These are phyloP conservation scores for Thalassoma bifasciatum DNA, from an alignment of 2,113 vertebrate species.

Conservation along the genomic window DNA sequence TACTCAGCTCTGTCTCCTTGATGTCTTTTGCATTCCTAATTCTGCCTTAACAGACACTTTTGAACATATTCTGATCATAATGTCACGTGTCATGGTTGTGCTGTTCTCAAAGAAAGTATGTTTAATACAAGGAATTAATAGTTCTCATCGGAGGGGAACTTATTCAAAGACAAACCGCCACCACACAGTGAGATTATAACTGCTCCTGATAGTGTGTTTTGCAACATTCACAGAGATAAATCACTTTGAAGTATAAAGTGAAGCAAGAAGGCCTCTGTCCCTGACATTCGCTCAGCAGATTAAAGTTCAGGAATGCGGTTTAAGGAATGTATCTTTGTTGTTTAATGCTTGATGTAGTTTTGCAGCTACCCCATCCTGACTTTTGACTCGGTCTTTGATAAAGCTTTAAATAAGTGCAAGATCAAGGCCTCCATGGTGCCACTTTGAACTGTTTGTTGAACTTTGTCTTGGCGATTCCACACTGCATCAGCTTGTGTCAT, in stretches of 20 bases:
- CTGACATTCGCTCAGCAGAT: not conserved
- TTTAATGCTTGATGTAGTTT: conserved; percentile 5
- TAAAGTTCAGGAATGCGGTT: conserved; percentile 9
- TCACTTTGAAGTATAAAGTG: not conserved
- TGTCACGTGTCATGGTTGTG: not conserved
- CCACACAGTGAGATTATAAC: not conserved
- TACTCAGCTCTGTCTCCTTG: not conserved
- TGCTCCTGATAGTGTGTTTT: too few relatives aligned
- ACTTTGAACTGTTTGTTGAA: conserved; percentile 8
- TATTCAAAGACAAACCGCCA: not conserved
- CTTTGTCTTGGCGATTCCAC: conserved; percentile 18
- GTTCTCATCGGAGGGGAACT: too few relatives aligned
- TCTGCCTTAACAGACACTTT: not conserved
- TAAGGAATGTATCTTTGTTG: not conserved
- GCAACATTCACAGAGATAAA: conserved; percentile 7
- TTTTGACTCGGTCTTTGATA: conserved; percentile 15
- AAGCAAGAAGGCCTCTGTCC: not conserved
- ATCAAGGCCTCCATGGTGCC: not conserved
- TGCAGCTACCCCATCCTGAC: not conserved
- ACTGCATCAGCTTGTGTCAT: conserved; percentile 34
- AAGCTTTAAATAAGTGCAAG: conserved; percentile 7
- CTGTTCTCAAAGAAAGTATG: too few relatives aligned
- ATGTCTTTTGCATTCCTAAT: not conserved
- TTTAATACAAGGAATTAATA: too few relatives aligned
- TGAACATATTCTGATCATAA: too few relatives aligned